These are phyloP conservation scores for Tetramorium alpestre DNA, from an alignment of 1,140 invertebrate species.

Conservation along the genomic window DNA sequence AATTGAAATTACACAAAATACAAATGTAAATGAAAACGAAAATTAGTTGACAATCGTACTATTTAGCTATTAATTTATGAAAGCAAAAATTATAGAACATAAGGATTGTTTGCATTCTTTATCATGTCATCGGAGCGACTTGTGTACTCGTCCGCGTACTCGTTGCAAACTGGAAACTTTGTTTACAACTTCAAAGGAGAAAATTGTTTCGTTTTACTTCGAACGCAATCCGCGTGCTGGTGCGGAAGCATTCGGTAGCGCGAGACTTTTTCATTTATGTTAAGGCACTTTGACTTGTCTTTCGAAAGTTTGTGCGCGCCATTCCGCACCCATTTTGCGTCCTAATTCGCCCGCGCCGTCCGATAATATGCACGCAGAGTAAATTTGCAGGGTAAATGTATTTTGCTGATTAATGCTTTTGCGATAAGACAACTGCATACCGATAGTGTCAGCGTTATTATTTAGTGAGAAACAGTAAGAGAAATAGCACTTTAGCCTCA, in stretches of 20 bases:
- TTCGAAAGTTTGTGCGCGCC: background rate
- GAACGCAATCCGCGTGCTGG: background rate
- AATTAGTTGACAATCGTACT: background rate
- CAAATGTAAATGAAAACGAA: background rate
- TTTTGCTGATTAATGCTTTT: slow-evolving; percentile 18
- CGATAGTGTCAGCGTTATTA: background rate
- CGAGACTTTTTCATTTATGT: slow-evolving; percentile 9
- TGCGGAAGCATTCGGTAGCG: background rate
- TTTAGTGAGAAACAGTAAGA: background rate
- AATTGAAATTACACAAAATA: background rate
- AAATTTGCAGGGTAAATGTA: slow-evolving; percentile 21
- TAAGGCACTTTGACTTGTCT: slow-evolving; percentile 9
- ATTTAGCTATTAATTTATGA: background rate
- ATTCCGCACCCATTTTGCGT: slow-evolving; percentile 22
- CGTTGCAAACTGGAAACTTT: slow-evolving; percentile 34
- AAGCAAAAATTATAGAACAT: background rate
- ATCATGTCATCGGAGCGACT: background rate
- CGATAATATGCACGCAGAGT: background rate
- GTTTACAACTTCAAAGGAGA: slow-evolving; percentile 24
- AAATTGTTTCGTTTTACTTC: slow-evolving; percentile 47
- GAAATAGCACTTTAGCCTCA: background rate
- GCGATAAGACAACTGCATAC: background rate
- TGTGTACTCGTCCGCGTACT: background rate
- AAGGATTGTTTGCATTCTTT: slow-evolving; percentile 7
- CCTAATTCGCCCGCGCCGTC: background rate